Base-by-base conservation (phyloP, 2,888 invertebrate species). In the Athalia rosae region DNA sequence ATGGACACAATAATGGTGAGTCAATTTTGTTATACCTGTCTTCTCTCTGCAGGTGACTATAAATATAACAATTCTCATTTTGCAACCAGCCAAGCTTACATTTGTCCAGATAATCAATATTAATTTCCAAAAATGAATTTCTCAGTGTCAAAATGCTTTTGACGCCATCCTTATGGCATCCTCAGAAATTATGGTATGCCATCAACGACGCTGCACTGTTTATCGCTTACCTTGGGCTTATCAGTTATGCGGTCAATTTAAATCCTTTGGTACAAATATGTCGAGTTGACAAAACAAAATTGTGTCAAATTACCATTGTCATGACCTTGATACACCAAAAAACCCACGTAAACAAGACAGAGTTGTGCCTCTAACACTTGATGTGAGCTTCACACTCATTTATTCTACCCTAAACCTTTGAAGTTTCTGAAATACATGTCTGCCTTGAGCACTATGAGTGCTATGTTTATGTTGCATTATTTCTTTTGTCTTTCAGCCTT, bases 1-100 rank as follows among this genome's bases (percentile, higher is more conserved):
- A 94, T 91, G 94, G 94, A 91, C 94, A 93, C 90, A 94, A 93
- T 91, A 94, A 94, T 92, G 94, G 94, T 94, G 92, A 93, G 90
- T 79, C 90, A 91, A 88, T 66, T 83, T 89, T 90, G 28, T 28
- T 28, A 28, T 90, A 91, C 90, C 89, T 88, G 89, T 90, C 83
- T 91, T 91, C 85, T 90, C 90, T 78, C 88, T 91, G 83, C 53
- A n/a, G 4, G 50, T 50, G 28, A 15, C 45, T 58, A 43, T 43
- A 4, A 8, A 71, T 58, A 71, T 71, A 71, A 71, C 71, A 58
- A 66, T 67, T 67, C 11, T 53, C 66, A 50, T 50, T 47, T 47
- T 50, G 2, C 41, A 62, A 41, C 13, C 2, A 4, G 13, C 3
- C 6, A 53, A 53, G 45, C 4, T 47, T 3, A 47, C 11, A 47